These are phyloP conservation scores for Erebia aethiops DNA, from an alignment of 2,888 invertebrate genomes.

Conservation along the genomic window DNA sequence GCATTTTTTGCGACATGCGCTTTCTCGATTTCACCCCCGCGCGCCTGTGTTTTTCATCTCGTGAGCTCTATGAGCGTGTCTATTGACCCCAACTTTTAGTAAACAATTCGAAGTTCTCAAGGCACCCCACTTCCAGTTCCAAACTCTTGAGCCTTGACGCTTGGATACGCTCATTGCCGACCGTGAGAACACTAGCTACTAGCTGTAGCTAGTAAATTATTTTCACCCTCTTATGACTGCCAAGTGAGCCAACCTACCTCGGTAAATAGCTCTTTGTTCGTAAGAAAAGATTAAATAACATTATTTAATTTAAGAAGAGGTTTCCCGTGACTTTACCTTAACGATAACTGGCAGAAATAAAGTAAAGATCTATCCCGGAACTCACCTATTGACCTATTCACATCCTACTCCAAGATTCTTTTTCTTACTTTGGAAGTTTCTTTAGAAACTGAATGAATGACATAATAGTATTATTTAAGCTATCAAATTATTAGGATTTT, in stretches of 20 bases:
- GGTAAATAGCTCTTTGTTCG: conserved; percentile 35
- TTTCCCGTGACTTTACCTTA: not conserved
- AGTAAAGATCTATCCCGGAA: too few species aligned
- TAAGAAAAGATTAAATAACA: conserved; percentile 7
- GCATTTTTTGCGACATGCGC: too few species aligned
- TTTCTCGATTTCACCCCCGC: too few species aligned
- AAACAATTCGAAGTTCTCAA: conserved; percentile 39
- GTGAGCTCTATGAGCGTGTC: too few species aligned
- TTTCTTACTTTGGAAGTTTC: too few species aligned
- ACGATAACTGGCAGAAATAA: too few species aligned
- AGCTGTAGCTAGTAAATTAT: conserved; percentile 32
- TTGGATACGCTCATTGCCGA: conserved; percentile 45
- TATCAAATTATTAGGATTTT: too few species aligned
- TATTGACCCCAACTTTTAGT: not conserved
- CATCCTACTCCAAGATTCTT: too few species aligned
- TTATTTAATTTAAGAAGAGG: not conserved
- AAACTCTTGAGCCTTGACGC: conserved; percentile 45
- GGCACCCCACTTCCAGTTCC: conserved; percentile 31
- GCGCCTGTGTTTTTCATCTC: too few species aligned
- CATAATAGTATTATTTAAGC: too few species aligned
- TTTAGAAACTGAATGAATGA: too few species aligned
- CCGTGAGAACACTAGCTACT: conserved; percentile 45
- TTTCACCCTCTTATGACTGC: conserved; percentile 30
- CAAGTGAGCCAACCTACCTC: not conserved
- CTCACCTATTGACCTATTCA: too few species aligned